Evolutionary conservation across 2,113 vertebrate species (phyloP).

Genomic region (Podocnemis expansa): DNA sequence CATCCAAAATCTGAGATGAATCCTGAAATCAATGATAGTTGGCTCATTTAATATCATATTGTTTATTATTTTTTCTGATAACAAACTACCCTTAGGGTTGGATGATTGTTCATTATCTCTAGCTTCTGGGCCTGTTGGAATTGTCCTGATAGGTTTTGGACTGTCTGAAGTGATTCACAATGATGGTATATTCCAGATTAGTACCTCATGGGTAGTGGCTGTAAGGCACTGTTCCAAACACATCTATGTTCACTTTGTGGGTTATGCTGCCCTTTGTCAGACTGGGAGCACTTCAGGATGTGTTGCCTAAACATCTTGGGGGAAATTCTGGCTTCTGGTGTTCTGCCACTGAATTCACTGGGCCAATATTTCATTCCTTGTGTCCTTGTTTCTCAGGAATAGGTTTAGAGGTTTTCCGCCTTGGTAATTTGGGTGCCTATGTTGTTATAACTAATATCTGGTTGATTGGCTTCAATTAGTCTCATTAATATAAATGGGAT

Average conservation of each 20-base stretch:
- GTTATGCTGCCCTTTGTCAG: neutral
- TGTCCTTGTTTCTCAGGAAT: neutral
- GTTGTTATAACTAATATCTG: neutral
- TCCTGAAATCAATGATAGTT: neutral
- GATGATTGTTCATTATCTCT: neutral
- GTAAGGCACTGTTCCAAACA: neutral
- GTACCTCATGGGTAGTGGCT: neutral
- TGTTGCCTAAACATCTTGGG: neutral
- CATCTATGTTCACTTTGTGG: neutral
- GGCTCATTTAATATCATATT: neutral
- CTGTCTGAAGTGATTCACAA: neutral
- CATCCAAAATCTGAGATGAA: neutral
- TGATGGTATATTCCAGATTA: too few species aligned
- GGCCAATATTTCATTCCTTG: neutral
- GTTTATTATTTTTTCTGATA: neutral
- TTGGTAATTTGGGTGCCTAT: neutral
- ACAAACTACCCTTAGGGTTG: neutral
- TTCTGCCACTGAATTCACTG: fast-evolving
- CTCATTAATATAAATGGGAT: slow-evolving; percentile 5
- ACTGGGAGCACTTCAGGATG: neutral
- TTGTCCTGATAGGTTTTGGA: neutral
- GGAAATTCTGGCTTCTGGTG: neutral
- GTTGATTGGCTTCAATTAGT: slow-evolving; percentile 6
- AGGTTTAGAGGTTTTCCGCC: neutral
- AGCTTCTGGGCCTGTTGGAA: neutral